Base-by-base conservation (phyloP, 2,888 invertebrate genomes). In the Peribatodes rhomboidaria region DNA sequence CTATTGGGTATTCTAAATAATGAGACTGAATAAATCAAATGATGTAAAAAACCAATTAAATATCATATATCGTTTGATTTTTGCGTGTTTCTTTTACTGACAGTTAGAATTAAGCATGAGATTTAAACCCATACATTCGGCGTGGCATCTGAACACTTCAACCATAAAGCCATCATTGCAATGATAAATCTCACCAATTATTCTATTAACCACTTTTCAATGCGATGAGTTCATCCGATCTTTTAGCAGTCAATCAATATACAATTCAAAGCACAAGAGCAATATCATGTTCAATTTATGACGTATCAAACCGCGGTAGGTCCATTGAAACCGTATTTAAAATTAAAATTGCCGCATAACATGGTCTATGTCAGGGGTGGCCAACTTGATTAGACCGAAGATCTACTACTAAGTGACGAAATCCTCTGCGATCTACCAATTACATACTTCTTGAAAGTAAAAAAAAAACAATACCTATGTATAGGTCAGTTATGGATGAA, bases 311-410 rank as follows among this genome's bases (percentile, higher is more conserved):
- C 61, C 27, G 70, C 72, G 70, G 72, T 72, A 65, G 72, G 72
- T 70, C 71, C 35, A 68, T 72, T 68, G 63, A 67, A 64, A 65
- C 61, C 49, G 56, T 66, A 72, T 72, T 69, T 72, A 69, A 72
- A 72, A 70, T 72, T 72, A 65, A 70, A 69, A 72, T 72, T 62
- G 70, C 68, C 53, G 69, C 64, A 68, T 69, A 59, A 64, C 55
- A 39, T 59, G 42, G 16, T 49, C 52, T n/a, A n/a, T n/a, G n/a
- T n/a, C n/a, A n/a, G n/a, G n/a, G n/a, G n/a, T n/a, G n/a, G n/a
- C n/a, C n/a, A n/a, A n/a, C n/a, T n/a, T n/a, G n/a, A n/a, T n/a
- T n/a, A n/a, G n/a, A n/a, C n/a, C n/a, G n/a, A n/a, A n/a, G n/a
- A n/a, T n/a, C n/a, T n/a, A n/a, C n/a, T n/a, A n/a, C n/a, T n/a